Conservation (phyloP, 2,797 vertebrate species). For the Protosalanx chinensis region DNA sequence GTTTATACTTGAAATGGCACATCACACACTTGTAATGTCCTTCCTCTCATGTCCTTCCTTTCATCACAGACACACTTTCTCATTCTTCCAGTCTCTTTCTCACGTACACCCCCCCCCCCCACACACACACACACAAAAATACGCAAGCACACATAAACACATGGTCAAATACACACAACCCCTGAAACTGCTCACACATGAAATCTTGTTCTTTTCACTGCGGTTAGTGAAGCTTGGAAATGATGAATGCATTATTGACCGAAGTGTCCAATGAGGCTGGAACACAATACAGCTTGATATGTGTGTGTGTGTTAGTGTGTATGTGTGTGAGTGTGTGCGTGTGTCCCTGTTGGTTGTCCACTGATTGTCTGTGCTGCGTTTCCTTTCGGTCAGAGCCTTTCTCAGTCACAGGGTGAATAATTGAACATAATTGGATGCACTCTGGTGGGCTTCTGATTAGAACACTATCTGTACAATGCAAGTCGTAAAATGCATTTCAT, state of each 20-base stretch:
- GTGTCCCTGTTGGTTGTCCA: background rate
- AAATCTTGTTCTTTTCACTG: background rate
- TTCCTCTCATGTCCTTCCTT: background rate
- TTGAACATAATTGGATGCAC: conserved; percentile 18
- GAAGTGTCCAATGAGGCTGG: conserved; percentile 12
- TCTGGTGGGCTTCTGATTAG: conserved; percentile 11
- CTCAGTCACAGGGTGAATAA: conserved; percentile 6
- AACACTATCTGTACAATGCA: background rate
- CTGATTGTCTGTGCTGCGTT: conserved; percentile 2
- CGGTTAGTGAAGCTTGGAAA: conserved; percentile 17
- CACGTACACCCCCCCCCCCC: background rate
- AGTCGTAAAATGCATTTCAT: conserved; percentile 1
- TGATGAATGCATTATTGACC: conserved; percentile 17
- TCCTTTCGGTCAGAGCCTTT: conserved; percentile 1
- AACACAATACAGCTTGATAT: conserved; percentile 19
- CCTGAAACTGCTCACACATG: background rate
- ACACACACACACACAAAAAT: background rate
- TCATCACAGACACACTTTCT: background rate
- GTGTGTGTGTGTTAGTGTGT: background rate
- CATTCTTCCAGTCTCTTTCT: background rate
- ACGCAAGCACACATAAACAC: background rate
- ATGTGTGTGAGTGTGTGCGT: conserved; percentile 5
- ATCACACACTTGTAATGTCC: background rate
- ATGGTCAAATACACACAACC: background rate
- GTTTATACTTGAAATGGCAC: background rate